Percentiles rank a stretch among this genome's conserved stretches.
Evolutionary conservation across 2,797 vertebrate genomes (phyloP).

Genomic region (Phrynocephalus guinanensis): DNA sequence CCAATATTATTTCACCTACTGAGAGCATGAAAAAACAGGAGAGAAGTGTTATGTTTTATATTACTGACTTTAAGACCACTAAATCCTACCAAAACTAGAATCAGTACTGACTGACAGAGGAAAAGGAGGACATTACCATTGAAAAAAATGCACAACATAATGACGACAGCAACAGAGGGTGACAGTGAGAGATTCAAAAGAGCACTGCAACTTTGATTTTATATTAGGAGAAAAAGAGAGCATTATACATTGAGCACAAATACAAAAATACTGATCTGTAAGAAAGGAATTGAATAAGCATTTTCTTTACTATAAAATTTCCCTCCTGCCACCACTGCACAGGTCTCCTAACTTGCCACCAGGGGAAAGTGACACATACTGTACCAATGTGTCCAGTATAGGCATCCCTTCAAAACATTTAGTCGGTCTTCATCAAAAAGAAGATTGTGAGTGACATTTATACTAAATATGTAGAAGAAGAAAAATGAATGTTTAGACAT

Average conservation of each 20-base stretch:
- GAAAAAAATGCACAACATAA: conserved; percentile 16
- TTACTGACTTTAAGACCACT: neutral
- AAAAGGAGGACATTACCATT: conserved; percentile 36
- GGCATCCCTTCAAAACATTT: conserved; percentile 24
- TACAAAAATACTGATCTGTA: neutral
- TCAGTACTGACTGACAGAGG: conserved; percentile 11
- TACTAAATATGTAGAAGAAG: neutral
- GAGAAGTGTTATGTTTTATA: neutral
- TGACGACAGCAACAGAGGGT: conserved; percentile 27
- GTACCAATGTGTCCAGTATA: conserved; percentile 7
- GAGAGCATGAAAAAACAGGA: conserved; percentile 5
- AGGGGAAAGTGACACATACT: conserved; percentile 36
- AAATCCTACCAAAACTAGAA: conserved; percentile 41
- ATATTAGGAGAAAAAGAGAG: neutral
- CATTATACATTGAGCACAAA: neutral
- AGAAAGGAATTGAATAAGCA: neutral
- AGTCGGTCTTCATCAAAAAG: conserved; percentile 9
- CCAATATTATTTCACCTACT: neutral
- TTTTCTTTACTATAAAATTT: neutral
- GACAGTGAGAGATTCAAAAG: conserved; percentile 8
- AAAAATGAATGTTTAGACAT: conserved; percentile 30
- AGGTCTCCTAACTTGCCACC: conserved; percentile 52
- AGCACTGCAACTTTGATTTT: neutral
- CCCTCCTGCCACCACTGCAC: conserved; percentile 35
- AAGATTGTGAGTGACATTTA: neutral